Evolutionary conservation across 2,888 invertebrate species (phyloP), one percentile per base, ranked within the genome.

Genomic region (Callimorpha dominula): DNA sequence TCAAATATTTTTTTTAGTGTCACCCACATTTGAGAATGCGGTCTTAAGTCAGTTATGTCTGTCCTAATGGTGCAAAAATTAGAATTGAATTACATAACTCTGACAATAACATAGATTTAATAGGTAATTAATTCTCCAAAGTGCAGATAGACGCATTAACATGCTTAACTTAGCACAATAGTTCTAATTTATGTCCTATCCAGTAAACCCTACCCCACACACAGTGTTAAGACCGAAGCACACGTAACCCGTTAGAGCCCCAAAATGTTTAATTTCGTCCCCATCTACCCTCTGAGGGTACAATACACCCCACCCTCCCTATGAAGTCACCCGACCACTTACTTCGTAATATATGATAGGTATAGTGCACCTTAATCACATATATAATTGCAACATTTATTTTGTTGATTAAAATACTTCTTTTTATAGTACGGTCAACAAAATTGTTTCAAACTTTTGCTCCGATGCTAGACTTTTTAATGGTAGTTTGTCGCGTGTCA

Each of bases 381-480:
- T 93, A 93, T 92, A 93, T 95, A 94, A 94, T 95, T 94, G 92
- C 91, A 89, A 93, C 94, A 94, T 95, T 94, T 94, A 94, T 95
- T 93, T 91, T 93, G 91, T 95, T 95, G 92, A 95, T 95, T 95
- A 94, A 94, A 95, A 94, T 92, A 92, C 92, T 92, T 90, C 88
- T 87, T 88, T 89, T 87, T 87, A 83, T 83, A 79, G 88, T 86
- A 91, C 73, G 71, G 92, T 91, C 76, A 43, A 89, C 82, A 90
- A 86, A 84, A 75, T 79, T 78, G 49, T 65, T 57, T 9, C 1
- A 14, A 49, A 70, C 17, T 49, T 60, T 43, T 62, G 17, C 15
- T 17, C 11, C 60, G 11, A 12, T 31, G 17, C n/a, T 68, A 31
- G 20, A 62, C 11, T 49, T 46, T 63, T 57, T 43, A 17, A 15